Base-by-base conservation (phyloP, 2,113 vertebrate species). In the Centropus bengalensis region DNA sequence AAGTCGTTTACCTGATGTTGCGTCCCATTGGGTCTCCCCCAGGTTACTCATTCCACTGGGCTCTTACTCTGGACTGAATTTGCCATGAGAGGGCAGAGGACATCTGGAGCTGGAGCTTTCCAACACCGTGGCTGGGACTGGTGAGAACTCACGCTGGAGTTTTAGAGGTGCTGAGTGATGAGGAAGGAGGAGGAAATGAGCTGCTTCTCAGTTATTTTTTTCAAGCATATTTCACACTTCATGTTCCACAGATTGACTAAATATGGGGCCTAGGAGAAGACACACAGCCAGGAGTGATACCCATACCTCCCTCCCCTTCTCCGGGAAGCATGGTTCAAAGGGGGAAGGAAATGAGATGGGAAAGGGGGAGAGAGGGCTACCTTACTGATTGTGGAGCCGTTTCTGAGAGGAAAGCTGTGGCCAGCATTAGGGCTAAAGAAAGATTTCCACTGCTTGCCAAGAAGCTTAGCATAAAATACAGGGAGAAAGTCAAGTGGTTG, bases 101-200 rank as follows among this genome's bases (percentile, higher is more conserved):
- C 26, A 64, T 51, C 73, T 77, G 64, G 67, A 71, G 44, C 42
- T 36, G 52, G 54, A 45, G 28, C 28, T 84, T 71, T 67, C 8
- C 1, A 40, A n/a, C 27, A 45, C 59, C 1, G 0, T 8, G 40
- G 32, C 45, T 66, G 59, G 63, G 47, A 33, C 45, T 49, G 44
- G 18, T 14, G 56, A 83, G 70, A 82, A 38, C 80, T 52, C 82
- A 28, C 26, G 38, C 59, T 81, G 71, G 47, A 45, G 36, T n/a
- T 67, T 40, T 1, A 45, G 73, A 79, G 49, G 60, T 86, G 92
- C 36, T 51, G 76, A 83, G 38, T 67, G 88, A 70, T 51, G 77
- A 78, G 52, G 55, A 81, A 82, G 62, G 60, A 77, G 67, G 42
- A 90, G 89, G 86, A 92, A 91, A 91, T 85, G 13, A 92, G 33